Base-by-base conservation (phyloP, 1,140 invertebrate genomes). In the Neotoxoptera formosana region DNA sequence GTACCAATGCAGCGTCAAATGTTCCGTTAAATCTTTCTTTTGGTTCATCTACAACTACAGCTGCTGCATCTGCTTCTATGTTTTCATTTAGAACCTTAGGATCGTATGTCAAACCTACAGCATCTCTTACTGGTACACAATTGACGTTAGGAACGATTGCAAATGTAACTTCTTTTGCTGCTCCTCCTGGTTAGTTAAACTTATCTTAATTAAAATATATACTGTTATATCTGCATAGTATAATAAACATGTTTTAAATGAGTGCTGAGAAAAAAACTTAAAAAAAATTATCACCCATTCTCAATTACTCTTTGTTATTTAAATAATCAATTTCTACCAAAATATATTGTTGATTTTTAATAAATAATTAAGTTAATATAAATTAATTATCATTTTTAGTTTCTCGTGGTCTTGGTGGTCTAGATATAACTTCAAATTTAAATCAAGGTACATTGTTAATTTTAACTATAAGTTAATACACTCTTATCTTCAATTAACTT, bases 21-120 rank as follows among this genome's bases (percentile, higher is more conserved):
- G 81, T 47, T 93, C 91, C 91, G n/a, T 86, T 93, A 83, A 93
- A 93, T 84, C 76, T 93, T 53, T 84, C 76, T 53, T 86, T 93
- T 84, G 91, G 91, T 7, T 41, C 91, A 30, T n/a, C 34, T 84
- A 17, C 81, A 30, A 45, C 48, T 56, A 84, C 91, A 25, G n/a
- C 45, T 81, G 45, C 41, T 83, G 45, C 89, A 30, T 30, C 91
- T 20, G n/a, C 34, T 36, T 84, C 91, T 84, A 48, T 81, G 30
- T 93, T 93, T 84, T 86, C 91, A 53, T 81, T 93, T 86, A 81
- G 91, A 93, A 56, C 91, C 56, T 0, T 48, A 53, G 51, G 51
- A 41, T 53, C 21, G 51, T 86, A 93, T 45, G 17, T 7, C 25
- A 93, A 83, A 93, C 53, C 76, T 56, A 41, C 48, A 41, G 48